Conservation (phyloP, 2,113 vertebrate genomes). For the Hypanus sabinus region DNA sequence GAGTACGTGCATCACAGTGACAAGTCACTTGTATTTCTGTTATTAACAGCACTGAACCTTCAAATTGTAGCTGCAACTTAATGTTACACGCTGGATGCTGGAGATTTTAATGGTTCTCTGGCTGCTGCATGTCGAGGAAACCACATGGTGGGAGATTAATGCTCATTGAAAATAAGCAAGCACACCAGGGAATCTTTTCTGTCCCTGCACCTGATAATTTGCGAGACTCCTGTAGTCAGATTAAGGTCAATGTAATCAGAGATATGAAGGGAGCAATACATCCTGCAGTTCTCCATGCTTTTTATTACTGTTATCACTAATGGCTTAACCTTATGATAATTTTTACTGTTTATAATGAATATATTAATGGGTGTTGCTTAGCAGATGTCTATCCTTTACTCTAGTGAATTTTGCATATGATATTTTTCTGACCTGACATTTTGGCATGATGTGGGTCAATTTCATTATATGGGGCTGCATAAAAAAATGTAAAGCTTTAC, state of each 20-base stretch:
- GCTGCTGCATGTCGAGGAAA: background rate
- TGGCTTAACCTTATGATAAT: background rate
- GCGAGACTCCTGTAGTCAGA: background rate
- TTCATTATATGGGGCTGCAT: background rate
- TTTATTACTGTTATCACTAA: background rate
- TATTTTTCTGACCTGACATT: background rate
- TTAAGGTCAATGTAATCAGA: background rate
- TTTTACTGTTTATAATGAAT: background rate
- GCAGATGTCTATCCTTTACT: background rate
- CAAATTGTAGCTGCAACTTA: background rate
- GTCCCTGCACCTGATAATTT: background rate
- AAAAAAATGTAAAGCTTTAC: background rate
- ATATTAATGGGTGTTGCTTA: background rate
- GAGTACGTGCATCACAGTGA: background rate
- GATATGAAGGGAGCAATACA: background rate
- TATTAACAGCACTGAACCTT: background rate
- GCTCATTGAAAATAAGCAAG: background rate
- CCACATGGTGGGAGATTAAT: conserved; percentile 7
- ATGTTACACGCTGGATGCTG: background rate
- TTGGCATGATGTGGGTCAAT: background rate
- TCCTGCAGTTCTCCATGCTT: background rate
- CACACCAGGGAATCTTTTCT: background rate
- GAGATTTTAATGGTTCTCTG: background rate
- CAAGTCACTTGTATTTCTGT: background rate
- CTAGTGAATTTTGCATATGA: background rate